Percentiles rank a stretch among this genome's conserved stretches.
Evolutionary conservation across 2,113 vertebrate species (phyloP).

Genomic region (Megaceryle maxima): DNA sequence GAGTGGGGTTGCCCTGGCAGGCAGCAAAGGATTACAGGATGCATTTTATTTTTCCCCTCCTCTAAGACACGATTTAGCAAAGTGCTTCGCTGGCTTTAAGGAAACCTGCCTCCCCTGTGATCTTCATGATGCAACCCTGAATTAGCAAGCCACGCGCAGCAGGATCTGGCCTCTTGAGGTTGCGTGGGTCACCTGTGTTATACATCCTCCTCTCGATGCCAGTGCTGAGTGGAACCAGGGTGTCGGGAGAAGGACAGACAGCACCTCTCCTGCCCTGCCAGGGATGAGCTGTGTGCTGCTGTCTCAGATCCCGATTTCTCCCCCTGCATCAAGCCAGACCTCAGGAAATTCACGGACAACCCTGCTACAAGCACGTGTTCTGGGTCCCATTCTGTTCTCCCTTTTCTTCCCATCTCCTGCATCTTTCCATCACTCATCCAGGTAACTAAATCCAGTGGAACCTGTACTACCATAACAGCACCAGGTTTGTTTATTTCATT

Average conservation of each 20-base stretch:
- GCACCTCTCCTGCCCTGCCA: background rate
- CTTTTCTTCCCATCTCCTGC: background rate
- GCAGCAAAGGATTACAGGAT: background rate
- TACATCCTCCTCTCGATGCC: background rate
- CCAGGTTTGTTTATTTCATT: background rate
- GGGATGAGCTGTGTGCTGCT: background rate
- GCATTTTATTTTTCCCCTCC: slow-evolving; percentile 5
- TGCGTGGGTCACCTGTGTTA: background rate
- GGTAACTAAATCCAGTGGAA: background rate
- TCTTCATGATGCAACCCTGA: background rate
- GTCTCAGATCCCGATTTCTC: background rate
- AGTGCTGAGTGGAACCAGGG: rapidly evolving
- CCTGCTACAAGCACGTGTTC: rapidly evolving
- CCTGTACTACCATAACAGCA: background rate
- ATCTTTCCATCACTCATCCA: background rate
- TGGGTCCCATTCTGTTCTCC: background rate
- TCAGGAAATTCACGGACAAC: background rate
- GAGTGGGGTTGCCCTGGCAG: background rate
- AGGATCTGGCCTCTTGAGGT: background rate
- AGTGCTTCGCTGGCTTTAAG: background rate
- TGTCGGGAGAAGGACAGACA: background rate
- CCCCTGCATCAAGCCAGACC: background rate
- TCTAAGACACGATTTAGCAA: slow-evolving; percentile 20
- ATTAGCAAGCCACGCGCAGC: background rate
- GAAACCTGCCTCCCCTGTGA: background rate